Evolutionary conservation across 2,113 vertebrate genomes (phyloP).

Genomic region (Rana temporaria): DNA sequence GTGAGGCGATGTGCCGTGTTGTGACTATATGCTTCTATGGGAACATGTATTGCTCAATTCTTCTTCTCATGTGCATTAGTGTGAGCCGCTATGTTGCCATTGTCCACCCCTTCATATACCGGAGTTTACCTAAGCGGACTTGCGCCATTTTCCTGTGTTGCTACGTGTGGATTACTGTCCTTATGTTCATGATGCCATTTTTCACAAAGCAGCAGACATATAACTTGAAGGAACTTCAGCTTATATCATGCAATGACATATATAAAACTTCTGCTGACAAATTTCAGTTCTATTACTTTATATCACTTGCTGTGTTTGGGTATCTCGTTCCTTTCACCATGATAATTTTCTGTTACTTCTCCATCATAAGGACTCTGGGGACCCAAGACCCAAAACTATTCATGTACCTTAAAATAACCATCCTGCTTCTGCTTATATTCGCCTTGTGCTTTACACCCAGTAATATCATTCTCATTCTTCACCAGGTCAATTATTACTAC

Average conservation of each 20-base stretch:
- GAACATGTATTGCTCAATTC: conserved; percentile 91
- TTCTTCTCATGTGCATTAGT: conserved; percentile 81
- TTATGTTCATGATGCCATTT: conserved; percentile 78
- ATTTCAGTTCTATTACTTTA: conserved; percentile 81
- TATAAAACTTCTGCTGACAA: conserved; percentile 60
- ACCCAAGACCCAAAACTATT: conserved; percentile 74
- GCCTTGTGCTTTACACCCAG: conserved; percentile 84
- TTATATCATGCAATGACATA: conserved; percentile 83
- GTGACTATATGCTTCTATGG: conserved; percentile 85
- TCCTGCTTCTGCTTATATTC: conserved; percentile 84
- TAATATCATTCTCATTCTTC: conserved; percentile 80
- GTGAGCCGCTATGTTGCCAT: conserved; percentile 85
- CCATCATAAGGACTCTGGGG: conserved; percentile 78
- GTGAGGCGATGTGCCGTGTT: conserved; percentile 80
- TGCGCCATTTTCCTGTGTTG: conserved; percentile 63
- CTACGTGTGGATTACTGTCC: conserved; percentile 73
- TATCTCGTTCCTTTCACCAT: conserved; percentile 80
- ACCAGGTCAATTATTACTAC: conserved; percentile 76
- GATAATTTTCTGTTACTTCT: conserved; percentile 74
- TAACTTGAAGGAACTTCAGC: conserved; percentile 67
- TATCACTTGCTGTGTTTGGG: conserved; percentile 71
- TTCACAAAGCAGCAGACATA: conserved; percentile 81
- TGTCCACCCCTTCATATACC: conserved; percentile 84
- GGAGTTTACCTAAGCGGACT: conserved; percentile 76
- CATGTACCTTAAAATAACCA: conserved; percentile 79